Evolutionary conservation across 2,888 invertebrate species (phyloP).

Genomic region (Panzeria rudis): DNA sequence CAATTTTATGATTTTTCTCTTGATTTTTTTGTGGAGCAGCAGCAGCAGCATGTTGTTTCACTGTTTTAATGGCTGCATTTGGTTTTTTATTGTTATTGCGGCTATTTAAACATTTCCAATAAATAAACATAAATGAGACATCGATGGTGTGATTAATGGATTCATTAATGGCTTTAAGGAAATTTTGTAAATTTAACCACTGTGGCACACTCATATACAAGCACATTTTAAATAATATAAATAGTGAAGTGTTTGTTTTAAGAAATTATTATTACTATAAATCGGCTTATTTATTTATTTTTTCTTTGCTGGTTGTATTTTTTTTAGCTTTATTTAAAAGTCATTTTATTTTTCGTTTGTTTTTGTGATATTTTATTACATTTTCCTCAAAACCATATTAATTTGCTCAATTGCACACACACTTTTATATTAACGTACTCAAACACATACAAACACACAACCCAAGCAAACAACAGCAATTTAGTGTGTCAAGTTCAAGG

Average conservation of each 20-base stretch:
- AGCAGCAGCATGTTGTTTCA: background rate
- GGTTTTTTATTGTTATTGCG: background rate
- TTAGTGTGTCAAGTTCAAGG: slow-evolving; percentile 71
- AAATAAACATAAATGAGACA: slow-evolving; percentile 67
- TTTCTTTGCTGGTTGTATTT: background rate
- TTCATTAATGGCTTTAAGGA: slow-evolving; percentile 59
- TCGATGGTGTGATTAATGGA: slow-evolving; percentile 62
- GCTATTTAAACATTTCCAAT: slow-evolving; percentile 64
- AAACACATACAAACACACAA: background rate
- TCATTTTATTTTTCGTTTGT: background rate
- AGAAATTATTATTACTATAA: background rate
- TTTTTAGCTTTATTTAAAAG: background rate
- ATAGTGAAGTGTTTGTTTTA: background rate
- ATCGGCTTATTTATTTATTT: background rate
- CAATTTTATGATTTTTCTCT: slow-evolving; percentile 44
- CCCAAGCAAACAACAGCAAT: slow-evolving; percentile 26
- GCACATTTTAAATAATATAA: slow-evolving; percentile 54
- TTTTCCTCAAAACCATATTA: background rate
- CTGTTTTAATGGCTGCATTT: background rate
- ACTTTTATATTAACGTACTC: background rate
- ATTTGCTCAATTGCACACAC: background rate
- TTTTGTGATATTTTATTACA: background rate
- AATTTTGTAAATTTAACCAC: slow-evolving; percentile 66
- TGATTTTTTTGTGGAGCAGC: slow-evolving; percentile 24
- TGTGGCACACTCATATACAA: slow-evolving; percentile 69